phyloP scores from a whole-genome alignment of 2,888 invertebrate species.

The Ashinkailepas kermadecensis region DNA sequence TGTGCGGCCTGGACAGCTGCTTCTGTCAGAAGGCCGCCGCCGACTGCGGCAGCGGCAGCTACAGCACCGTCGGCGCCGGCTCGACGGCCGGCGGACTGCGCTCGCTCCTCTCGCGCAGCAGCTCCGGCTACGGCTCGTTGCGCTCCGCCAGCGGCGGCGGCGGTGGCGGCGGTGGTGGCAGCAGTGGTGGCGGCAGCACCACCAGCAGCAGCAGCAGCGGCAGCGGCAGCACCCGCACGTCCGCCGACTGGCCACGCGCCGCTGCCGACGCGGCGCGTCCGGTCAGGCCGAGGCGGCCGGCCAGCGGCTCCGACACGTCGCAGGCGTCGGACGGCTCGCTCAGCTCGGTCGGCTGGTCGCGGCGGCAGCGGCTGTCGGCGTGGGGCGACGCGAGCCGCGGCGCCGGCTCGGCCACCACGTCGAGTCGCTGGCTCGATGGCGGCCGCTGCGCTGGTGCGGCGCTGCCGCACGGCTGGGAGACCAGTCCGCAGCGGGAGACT shows the following conservation, averaged over 20 bases:
- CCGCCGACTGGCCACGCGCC: neutral
- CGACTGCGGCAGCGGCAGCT: neutral
- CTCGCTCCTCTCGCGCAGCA: neutral
- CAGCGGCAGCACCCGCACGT: too few relatives aligned
- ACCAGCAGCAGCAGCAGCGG: too few relatives aligned
- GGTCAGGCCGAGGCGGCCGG: neutral
- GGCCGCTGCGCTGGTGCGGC: neutral
- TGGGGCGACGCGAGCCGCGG: neutral
- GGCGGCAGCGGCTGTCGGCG: neutral
- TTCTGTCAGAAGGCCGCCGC: neutral
- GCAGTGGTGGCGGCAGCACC: too few relatives aligned
- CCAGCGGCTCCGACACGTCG: neutral
- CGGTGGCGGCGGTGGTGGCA: neutral
- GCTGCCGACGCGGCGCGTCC: neutral
- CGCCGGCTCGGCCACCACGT: too few relatives aligned
- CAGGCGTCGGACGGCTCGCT: neutral
- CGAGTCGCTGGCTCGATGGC: neutral
- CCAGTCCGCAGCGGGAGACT: neutral
- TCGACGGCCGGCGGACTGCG: neutral
- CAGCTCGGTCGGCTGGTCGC: neutral
- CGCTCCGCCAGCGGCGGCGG: neutral
- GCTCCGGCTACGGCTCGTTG: neutral
- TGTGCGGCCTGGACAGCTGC: conserved; percentile 14
- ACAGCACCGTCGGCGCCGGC: neutral
- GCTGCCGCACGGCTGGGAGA: neutral